These are phyloP conservation scores for Xestia ashworthii DNA, from an alignment of 2,888 invertebrate genomes.

Conservation along the genomic window DNA sequence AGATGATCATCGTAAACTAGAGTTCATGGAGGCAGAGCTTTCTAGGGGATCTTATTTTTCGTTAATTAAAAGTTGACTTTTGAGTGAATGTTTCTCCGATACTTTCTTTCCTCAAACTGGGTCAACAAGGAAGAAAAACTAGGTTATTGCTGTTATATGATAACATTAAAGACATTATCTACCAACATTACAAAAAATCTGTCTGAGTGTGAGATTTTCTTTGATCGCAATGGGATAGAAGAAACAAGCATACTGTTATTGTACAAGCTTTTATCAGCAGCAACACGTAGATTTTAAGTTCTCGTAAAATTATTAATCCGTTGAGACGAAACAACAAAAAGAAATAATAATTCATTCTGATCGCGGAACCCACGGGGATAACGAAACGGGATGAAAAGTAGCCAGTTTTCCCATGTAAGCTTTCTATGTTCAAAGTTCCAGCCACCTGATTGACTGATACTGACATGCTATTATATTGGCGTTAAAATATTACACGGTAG, in stretches of 20 bases:
- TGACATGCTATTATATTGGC: conserved; percentile 12
- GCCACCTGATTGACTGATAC: conserved; percentile 33
- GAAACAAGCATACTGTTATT: conserved; percentile 21
- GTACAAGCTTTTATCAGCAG: conserved; percentile 44
- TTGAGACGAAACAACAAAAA: conserved; percentile 63
- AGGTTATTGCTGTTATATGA: neutral
- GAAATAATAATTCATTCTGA: conserved; percentile 61
- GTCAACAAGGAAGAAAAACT: neutral
- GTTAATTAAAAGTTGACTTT: too few relatives aligned
- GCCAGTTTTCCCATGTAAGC: conserved; percentile 34
- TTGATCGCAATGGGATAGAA: conserved; percentile 4
- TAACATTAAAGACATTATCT: conserved; percentile 1
- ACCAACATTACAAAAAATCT: neutral
- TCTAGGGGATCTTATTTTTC: neutral
- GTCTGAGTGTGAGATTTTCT: conserved; percentile 2
- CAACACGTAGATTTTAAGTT: conserved; percentile 61
- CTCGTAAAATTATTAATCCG: conserved; percentile 62
- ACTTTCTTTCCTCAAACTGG: neutral
- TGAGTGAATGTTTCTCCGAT: neutral
- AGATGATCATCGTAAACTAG: neutral
- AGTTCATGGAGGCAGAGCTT: neutral
- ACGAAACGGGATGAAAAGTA: conserved; percentile 59
- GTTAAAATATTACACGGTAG: conserved; percentile 30
- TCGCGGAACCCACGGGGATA: conserved; percentile 42
- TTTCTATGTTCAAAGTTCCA: conserved; percentile 42